Conservation (phyloP, 1,140 invertebrate genomes). For the Drosophila biarmipes region DNA sequence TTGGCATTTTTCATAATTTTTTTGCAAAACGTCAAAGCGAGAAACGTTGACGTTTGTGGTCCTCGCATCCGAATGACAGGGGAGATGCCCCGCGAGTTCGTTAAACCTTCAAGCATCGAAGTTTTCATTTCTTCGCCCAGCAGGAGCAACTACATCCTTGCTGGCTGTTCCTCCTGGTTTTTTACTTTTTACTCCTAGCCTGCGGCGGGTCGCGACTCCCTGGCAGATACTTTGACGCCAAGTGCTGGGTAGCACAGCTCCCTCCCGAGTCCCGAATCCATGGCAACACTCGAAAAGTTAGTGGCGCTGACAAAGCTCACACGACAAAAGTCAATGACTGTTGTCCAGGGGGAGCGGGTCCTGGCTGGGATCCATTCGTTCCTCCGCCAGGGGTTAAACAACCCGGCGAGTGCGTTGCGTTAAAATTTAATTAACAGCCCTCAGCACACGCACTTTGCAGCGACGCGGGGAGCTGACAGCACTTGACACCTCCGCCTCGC, state of each 20-base stretch:
- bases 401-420: slow-evolving; percentile 59
- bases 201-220: slow-evolving; percentile 54
- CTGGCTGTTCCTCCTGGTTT: not conserved
- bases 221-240: slow-evolving; percentile 56
- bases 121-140: slow-evolving; percentile 69
- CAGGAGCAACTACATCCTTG: slow-evolving; percentile 59
- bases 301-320: slow-evolving; percentile 49
- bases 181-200: slow-evolving; percentile 6
- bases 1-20: slow-evolving; percentile 5
- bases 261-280: slow-evolving; percentile 25
- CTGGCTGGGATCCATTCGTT: not conserved
- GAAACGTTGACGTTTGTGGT: slow-evolving; percentile 66
- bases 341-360: not conserved
- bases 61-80: slow-evolving; percentile 37
- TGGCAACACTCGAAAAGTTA: slow-evolving; percentile 64
- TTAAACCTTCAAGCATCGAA: slow-evolving; percentile 80
- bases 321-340: slow-evolving; percentile 65
- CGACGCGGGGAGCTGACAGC: not conserved
- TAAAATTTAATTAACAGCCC: slow-evolving; percentile 67
- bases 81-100: slow-evolving; percentile 57
- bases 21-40: slow-evolving; percentile 55
- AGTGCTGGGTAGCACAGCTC: slow-evolving; percentile 29
- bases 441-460: slow-evolving; percentile 34
- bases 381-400: slow-evolving; percentile 9
- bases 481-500: slow-evolving; percentile 18